phyloP scores from a whole-genome alignment of 2,888 invertebrate genomes.

The Melinaea menophilus region DNA sequence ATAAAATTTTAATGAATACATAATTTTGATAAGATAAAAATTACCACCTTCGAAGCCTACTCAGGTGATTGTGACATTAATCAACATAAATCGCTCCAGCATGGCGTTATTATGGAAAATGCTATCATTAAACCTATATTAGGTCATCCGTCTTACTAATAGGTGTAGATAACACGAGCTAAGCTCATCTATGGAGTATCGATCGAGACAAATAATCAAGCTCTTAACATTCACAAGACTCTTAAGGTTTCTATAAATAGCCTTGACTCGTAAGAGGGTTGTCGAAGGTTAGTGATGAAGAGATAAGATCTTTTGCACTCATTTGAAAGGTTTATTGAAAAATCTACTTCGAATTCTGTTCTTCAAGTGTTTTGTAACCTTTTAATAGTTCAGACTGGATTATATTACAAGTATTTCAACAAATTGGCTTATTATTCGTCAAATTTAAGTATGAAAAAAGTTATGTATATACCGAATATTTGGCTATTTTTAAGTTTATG shows the following conservation, averaged over 20 bases:
- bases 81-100: constrained; percentile 21
- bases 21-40: background rate
- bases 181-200: constrained; percentile 26
- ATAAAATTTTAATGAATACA: no score
- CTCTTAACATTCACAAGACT: constrained; percentile 21
- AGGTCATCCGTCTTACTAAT: constrained; percentile 32
- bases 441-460: no score
- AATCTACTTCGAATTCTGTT: no score
- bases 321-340: no score
- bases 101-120: constrained; percentile 20
- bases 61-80: constrained; percentile 14
- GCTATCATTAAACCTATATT: constrained; percentile 28
- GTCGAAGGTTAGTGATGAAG: background rate
- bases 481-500: no score
- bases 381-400: no score
- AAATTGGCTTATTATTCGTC: no score
- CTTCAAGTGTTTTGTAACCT: no score
- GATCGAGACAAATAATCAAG: constrained; percentile 27
- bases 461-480: no score
- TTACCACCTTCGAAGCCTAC: background rate
- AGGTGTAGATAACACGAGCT: constrained; percentile 31
- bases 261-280: constrained; percentile 14
- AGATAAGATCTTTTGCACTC: background rate
- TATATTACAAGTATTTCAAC: no score
- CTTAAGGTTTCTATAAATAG: constrained; percentile 29